phyloP scores from a whole-genome alignment of 1,140 invertebrate genomes.

The Triops cancriformis region DNA sequence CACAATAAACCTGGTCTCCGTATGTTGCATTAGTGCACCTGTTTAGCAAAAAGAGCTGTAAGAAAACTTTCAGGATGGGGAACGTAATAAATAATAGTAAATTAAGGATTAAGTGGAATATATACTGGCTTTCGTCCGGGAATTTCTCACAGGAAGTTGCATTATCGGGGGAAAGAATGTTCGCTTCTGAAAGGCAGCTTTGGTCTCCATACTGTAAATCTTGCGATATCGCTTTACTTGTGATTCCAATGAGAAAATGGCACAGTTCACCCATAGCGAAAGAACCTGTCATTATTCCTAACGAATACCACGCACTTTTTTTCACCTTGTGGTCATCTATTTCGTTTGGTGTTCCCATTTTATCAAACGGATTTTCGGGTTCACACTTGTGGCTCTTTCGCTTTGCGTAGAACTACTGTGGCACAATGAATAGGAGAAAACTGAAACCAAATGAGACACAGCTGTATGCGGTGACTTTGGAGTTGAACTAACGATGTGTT shows the following conservation, averaged over 20 bases:
- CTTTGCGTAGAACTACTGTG: neutral
- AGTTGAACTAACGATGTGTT: neutral
- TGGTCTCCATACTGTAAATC: constrained; percentile 82
- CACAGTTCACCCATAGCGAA: constrained; percentile 76
- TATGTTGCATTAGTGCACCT: constrained; percentile 47
- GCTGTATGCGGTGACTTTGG: neutral
- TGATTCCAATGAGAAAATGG: constrained; percentile 76
- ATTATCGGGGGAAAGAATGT: neutral
- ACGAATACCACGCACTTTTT: constrained; percentile 47
- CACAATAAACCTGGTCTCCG: constrained; percentile 52
- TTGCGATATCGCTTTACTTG: constrained; percentile 69
- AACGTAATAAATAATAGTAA: too few species aligned
- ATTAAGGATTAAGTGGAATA: neutral
- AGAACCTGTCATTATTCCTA: constrained; percentile 65
- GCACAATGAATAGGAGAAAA: neutral
- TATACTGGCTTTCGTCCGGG: constrained; percentile 16
- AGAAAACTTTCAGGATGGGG: neutral
- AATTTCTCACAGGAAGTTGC: constrained; percentile 11
- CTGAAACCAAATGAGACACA: neutral
- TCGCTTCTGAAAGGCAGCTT: constrained; percentile 63
- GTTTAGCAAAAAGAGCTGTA: neutral
- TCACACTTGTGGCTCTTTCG: neutral
- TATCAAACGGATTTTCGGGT: neutral
- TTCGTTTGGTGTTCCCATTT: neutral
- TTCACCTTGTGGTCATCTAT: neutral